Evolutionary conservation across 2,888 invertebrate genomes (phyloP).

Genomic region (Rhogogaster chlorosoma): DNA sequence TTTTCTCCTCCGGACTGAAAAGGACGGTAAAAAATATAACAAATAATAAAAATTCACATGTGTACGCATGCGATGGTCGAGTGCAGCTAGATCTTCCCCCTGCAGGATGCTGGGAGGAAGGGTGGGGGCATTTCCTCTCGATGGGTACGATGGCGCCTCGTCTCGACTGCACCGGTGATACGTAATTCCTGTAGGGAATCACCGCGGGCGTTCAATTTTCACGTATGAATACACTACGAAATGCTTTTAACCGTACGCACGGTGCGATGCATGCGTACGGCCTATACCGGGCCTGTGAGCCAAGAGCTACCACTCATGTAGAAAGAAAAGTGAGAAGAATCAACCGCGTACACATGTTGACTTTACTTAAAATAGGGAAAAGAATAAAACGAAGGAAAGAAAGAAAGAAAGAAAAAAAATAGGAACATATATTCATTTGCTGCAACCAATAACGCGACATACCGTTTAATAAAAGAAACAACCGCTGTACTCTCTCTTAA

Average conservation of each 20-base stretch:
- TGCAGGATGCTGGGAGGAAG: not conserved
- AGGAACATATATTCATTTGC: not conserved
- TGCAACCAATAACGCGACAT: not conserved
- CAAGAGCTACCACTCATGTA: not conserved
- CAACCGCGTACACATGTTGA: not conserved
- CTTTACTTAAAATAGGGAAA: not conserved
- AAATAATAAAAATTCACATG: not conserved
- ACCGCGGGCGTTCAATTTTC: constrained; percentile 41
- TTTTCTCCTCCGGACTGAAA: not conserved
- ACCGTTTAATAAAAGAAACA: constrained; percentile 32
- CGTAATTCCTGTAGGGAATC: constrained; percentile 13
- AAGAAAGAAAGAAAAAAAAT: not conserved
- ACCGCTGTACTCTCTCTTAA: not conserved
- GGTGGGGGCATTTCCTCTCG: not conserved
- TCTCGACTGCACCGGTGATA: constrained; percentile 1
- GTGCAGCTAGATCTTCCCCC: constrained; percentile 3
- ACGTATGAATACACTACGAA: constrained; percentile 36
- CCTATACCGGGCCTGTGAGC: not conserved
- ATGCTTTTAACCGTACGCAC: constrained; percentile 28
- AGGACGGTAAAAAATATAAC: not conserved
- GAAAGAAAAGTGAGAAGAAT: constrained; percentile 5
- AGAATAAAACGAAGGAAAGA: not conserved
- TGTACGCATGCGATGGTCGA: not conserved
- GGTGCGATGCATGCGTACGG: not conserved
- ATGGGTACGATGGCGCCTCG: constrained; percentile 5